Evolutionary conservation across 2,113 vertebrate genomes (phyloP), one percentile per base, ranked within the genome.

Genomic region (Dryoscopus gambensis): DNA sequence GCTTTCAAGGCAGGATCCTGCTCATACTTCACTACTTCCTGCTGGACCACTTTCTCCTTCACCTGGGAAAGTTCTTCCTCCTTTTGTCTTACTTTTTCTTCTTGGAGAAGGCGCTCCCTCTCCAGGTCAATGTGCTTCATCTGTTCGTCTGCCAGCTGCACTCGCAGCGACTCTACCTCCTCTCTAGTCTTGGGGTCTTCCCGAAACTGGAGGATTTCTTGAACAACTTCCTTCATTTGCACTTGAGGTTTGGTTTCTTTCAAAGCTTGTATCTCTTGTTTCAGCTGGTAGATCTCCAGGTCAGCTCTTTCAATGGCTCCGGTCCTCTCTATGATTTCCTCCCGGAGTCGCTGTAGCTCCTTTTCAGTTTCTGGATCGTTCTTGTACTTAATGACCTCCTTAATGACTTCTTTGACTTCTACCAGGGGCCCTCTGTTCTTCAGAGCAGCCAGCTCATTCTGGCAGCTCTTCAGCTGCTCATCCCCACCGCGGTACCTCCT

Each of bases 371-470:
- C 98, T 1, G 99, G 99, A 93, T 99, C 99, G 0, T 98, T 99
- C 87, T 99, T 99, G 95, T 99, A 99, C 93, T 99, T 99, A 85
- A 99, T 99, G 52, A 99, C 99, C 92, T 99, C 99, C 94, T 99
- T 99, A 40, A 99, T 99, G 53, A 98, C 98, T 84, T 99, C 99
- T 90, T 99, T 99, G 70, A 99, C 93, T 93, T 99, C 99, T 28
- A 99, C 97, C 93, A 99, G 98, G 18, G 99, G 99, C 8, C 99
- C 99, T 95, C 99, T 98, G 95, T 98, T 98, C 85, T 77, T 98
- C 31, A 99, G 97, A 70, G 98, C 97, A 65, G 89, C 95, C 90
- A 99, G 42, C 92, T 99, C 99, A 0, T 98, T 98, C 87, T 98
- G 98, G 64, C 99, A 97, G 77, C 98, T 98, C 96, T 96, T 98